Percentiles rank a stretch among this genome's conserved stretches.
Conservation (phyloP, 2,888 invertebrate genomes). For the Physocephala rufipes region DNA sequence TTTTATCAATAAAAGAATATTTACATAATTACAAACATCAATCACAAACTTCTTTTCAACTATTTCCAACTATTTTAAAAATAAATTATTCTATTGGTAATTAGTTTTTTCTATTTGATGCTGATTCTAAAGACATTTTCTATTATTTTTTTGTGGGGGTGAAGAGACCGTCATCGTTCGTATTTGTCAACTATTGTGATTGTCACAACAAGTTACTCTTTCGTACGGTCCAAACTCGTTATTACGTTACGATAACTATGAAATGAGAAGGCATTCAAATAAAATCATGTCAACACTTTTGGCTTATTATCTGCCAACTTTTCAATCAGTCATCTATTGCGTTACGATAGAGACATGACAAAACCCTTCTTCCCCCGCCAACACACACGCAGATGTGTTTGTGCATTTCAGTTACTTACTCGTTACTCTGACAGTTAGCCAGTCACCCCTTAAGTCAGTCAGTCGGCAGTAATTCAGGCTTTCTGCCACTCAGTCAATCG, state of each 20-base stretch:
- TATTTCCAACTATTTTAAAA: too few species aligned
- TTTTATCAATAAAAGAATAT: too few species aligned
- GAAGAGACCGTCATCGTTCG: background rate
- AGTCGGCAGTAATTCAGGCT: too few species aligned
- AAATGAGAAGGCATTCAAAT: conserved; percentile 49
- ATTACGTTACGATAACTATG: conserved; percentile 41
- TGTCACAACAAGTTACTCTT: background rate
- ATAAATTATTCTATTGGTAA: too few species aligned
- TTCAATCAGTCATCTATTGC: conserved; percentile 7
- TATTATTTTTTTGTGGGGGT: background rate
- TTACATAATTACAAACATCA: too few species aligned
- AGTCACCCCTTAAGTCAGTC: conserved; percentile 7
- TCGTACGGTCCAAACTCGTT: conserved; percentile 40
- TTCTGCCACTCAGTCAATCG: conserved; percentile 3
- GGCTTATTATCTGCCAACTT: conserved; percentile 5
- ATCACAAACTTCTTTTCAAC: too few species aligned
- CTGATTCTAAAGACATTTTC: too few species aligned
- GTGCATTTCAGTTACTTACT: too few species aligned
- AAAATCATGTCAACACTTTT: conserved; percentile 49
- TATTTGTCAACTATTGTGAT: background rate
- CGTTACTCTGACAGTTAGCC: background rate
- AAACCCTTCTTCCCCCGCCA: too few species aligned
- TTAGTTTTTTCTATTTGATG: too few species aligned
- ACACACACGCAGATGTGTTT: too few species aligned
- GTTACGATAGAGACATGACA: too few species aligned